Evolutionary conservation across 2,797 vertebrate species (phyloP).

Genomic region (Esox masquinongy): DNA sequence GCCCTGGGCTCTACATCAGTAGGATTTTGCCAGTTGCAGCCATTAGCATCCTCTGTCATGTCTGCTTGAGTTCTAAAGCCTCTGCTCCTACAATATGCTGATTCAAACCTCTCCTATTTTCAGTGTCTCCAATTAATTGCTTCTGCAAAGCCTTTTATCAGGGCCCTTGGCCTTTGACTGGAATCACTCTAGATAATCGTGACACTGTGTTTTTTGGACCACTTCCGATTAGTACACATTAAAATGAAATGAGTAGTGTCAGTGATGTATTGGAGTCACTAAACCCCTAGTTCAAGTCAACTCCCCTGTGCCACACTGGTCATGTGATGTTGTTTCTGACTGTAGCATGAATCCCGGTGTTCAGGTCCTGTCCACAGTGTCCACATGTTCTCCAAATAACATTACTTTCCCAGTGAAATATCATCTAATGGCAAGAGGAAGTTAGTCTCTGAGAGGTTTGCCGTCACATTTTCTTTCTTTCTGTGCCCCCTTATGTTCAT

Average conservation of each 20-base stretch:
- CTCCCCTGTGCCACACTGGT: no score
- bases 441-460: no score
- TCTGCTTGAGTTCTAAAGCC: conserved; percentile 41
- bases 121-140: conserved; percentile 37
- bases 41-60: conserved; percentile 38
- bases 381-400: no score
- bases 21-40: conserved; percentile 29
- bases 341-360: no score
- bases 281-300: no score
- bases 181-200: conserved; percentile 20
- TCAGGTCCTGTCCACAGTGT: no score
- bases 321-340: no score
- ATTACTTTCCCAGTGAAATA: no score
- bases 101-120: conserved; percentile 40
- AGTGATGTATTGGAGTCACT: no score
- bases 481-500: no score
- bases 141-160: conserved; percentile 45
- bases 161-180: not conserved
- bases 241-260: not conserved
- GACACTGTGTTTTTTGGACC: conserved; percentile 11
- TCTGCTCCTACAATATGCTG: conserved; percentile 41
- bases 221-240: not conserved
- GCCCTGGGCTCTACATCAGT: conserved; percentile 7
- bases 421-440: no score
- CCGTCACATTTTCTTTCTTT: no score